Percentiles rank a stretch among this genome's conserved stretches.
phyloP scores from a whole-genome alignment of 2,113 vertebrate species.

The Accipiter cooperii region DNA sequence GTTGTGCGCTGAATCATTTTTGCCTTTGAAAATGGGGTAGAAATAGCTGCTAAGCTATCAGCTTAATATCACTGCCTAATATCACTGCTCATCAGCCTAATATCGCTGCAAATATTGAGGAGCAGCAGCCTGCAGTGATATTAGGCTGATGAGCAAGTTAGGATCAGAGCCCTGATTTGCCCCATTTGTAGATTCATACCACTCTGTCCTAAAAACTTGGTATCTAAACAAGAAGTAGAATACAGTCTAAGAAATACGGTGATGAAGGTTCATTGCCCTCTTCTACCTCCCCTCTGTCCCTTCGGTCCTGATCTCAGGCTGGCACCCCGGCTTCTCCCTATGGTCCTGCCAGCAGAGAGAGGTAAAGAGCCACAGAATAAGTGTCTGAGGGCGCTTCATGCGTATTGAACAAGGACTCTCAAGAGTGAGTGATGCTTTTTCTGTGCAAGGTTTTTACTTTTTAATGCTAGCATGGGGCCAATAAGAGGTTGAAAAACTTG shows the following conservation, averaged over 20 bases:
- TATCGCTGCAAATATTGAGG: neutral
- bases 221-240: neutral
- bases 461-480: neutral
- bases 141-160: neutral
- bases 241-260: accelerated
- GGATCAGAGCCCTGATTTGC: neutral
- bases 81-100: neutral
- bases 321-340: neutral
- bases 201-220: neutral
- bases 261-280: neutral
- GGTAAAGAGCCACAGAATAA: constrained; percentile 30
- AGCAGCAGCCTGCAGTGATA: neutral
- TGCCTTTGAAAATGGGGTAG: neutral
- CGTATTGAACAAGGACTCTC: neutral
- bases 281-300: neutral
- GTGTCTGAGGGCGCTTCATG: neutral
- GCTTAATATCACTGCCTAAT: neutral
- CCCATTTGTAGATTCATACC: neutral
- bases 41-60: neutral
- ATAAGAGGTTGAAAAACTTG: neutral
- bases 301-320: neutral
- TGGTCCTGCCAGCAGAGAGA: constrained; percentile 47
- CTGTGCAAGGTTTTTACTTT: neutral
- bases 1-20: neutral
- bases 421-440: neutral